These are phyloP conservation scores for Pelagia noctiluca DNA, from an alignment of 30 jellyfish, hydroid and myxozoan genomes.

Conservation along the genomic window DNA sequence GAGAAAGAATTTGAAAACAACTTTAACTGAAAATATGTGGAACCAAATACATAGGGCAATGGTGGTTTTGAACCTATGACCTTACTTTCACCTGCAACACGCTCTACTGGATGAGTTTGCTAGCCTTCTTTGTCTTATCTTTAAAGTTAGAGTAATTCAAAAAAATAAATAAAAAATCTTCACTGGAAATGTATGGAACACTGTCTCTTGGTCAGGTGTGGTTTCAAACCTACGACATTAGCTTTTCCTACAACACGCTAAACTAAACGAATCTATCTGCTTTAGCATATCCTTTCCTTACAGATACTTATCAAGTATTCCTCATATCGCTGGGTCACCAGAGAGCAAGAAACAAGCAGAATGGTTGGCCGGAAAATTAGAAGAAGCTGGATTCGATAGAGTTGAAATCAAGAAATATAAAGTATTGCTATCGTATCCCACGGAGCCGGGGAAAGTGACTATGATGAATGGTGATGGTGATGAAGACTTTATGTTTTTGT, in stretches of 20 bases:
- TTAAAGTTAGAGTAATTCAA: too few species aligned
- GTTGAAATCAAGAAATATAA: slow-evolving; percentile 84
- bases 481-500: slow-evolving; percentile 45
- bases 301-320: slow-evolving; percentile 78
- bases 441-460: slow-evolving; percentile 82
- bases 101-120: too few species aligned
- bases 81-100: too few species aligned
- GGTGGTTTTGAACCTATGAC: too few species aligned
- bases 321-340: slow-evolving; percentile 95
- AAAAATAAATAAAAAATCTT: too few species aligned
- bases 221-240: neutral
- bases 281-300: neutral
- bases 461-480: slow-evolving; percentile 65
- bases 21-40: too few species aligned
- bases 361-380: slow-evolving; percentile 83
- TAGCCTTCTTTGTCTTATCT: too few species aligned
- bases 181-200: too few species aligned
- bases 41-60: too few species aligned
- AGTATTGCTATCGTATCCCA: slow-evolving; percentile 93
- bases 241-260: neutral
- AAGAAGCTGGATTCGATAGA: slow-evolving; percentile 73
- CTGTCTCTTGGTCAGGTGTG: too few species aligned
- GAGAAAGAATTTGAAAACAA: too few species aligned
- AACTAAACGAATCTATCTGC: too few species aligned
- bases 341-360: slow-evolving; percentile 86